A percentile compares a stretch with the other conserved stretches of the same genome.
phyloP scores from a whole-genome alignment of 2,113 vertebrate species.

The Struthidea cinerea region DNA sequence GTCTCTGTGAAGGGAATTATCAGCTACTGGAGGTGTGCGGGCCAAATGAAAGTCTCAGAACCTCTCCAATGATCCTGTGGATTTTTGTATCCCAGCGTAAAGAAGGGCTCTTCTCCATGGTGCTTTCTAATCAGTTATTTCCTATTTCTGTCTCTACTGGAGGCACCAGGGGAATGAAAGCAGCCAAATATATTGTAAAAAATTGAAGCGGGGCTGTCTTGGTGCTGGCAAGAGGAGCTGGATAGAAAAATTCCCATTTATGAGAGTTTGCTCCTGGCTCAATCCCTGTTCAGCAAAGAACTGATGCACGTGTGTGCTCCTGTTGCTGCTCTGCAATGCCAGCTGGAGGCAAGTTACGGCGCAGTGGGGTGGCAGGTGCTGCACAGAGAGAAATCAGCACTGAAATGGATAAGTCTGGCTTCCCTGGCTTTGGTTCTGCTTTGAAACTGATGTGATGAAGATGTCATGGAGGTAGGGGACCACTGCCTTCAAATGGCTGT shows the following conservation, averaged over 20 bases:
- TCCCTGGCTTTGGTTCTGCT: not conserved
- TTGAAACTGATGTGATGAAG: not conserved
- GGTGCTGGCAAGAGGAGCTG: not conserved
- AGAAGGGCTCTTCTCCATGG: not conserved
- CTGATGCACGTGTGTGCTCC: accelerated
- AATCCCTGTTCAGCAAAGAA: not conserved
- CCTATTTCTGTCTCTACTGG: not conserved
- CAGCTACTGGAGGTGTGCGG: not conserved
- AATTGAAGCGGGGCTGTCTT: not conserved
- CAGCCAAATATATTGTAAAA: not conserved
- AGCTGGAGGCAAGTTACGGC: not conserved
- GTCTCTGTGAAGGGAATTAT: not conserved
- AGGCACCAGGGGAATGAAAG: not conserved
- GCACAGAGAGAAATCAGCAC: not conserved
- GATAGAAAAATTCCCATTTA: not conserved
- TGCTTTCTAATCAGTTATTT: not conserved
- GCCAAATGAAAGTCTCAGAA: not conserved
- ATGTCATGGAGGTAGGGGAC: no score
- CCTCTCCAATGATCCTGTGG: not conserved
- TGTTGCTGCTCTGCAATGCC: not conserved
- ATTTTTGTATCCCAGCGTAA: not conserved
- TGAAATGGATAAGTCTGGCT: not conserved
- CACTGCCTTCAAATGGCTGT: not conserved
- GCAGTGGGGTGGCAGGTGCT: not conserved
- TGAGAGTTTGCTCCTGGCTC: not conserved